phyloP scores from a whole-genome alignment of 2,113 vertebrate genomes.

The Cercopithecus mona region DNA sequence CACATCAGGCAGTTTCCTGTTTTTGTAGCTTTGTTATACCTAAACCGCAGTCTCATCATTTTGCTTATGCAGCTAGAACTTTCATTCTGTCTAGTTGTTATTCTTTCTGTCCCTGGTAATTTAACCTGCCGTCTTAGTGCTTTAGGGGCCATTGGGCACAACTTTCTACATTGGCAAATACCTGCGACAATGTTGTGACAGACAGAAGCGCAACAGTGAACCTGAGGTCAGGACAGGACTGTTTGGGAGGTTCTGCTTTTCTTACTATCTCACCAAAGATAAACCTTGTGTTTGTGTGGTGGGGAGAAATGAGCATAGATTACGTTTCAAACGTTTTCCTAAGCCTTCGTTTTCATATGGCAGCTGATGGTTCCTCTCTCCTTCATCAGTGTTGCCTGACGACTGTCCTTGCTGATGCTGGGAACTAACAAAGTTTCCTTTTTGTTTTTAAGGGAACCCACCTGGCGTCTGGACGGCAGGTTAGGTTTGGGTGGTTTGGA shows the following conservation, averaged over 20 bases:
- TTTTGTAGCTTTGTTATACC: background rate
- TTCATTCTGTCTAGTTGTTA: rapidly evolving
- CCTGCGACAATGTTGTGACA: background rate
- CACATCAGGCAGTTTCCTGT: background rate
- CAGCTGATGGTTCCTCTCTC: background rate
- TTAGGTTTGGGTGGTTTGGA: background rate
- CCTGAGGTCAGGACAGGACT: background rate
- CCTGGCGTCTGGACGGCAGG: background rate
- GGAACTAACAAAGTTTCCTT: background rate
- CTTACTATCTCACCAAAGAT: background rate
- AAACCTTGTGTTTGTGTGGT: background rate
- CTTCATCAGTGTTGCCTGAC: background rate
- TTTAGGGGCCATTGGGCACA: rapidly evolving
- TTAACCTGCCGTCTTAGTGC: background rate
- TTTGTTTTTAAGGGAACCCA: background rate
- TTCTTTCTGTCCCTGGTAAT: background rate
- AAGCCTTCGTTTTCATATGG: background rate
- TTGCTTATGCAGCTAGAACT: background rate
- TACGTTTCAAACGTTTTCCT: background rate
- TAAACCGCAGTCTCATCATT: rapidly evolving
- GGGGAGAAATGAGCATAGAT: background rate
- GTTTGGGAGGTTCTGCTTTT: background rate
- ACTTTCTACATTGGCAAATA: background rate
- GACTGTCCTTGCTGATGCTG: background rate
- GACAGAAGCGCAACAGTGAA: background rate